Evolutionary conservation across 2,113 vertebrate species (phyloP).

Genomic region (Lathamus discolor): DNA sequence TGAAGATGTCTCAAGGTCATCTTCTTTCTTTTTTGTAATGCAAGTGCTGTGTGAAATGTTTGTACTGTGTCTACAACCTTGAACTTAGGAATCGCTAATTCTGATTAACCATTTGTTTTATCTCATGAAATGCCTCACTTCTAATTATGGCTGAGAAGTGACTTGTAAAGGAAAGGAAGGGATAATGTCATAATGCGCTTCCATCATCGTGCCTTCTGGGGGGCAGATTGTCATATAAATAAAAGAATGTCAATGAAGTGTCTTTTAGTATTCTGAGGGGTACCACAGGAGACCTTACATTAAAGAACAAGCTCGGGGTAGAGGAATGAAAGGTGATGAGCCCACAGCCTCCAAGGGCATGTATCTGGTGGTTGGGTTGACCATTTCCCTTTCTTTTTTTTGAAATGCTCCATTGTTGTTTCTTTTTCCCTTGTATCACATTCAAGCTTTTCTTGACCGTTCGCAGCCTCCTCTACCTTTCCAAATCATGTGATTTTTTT

Average conservation of each 20-base stretch:
- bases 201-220: neutral
- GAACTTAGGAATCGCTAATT: neutral
- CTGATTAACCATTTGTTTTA: neutral
- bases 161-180: neutral
- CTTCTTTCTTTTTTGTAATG: neutral
- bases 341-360: neutral
- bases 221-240: neutral
- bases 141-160: neutral
- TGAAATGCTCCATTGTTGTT: neutral
- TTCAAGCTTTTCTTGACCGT: neutral
- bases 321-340: neutral
- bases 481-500: neutral
- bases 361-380: neutral
- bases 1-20: neutral
- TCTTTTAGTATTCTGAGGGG: neutral
- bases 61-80: neutral
- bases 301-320: neutral
- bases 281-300: neutral
- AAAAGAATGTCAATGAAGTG: neutral
- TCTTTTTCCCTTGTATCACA: neutral
- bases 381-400: neutral
- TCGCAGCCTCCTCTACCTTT: neutral
- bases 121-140: neutral
- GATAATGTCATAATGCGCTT: neutral
- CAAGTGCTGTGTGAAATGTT: neutral